phyloP scores from a whole-genome alignment of 2,797 vertebrate genomes.

The Xenopus petersii region DNA sequence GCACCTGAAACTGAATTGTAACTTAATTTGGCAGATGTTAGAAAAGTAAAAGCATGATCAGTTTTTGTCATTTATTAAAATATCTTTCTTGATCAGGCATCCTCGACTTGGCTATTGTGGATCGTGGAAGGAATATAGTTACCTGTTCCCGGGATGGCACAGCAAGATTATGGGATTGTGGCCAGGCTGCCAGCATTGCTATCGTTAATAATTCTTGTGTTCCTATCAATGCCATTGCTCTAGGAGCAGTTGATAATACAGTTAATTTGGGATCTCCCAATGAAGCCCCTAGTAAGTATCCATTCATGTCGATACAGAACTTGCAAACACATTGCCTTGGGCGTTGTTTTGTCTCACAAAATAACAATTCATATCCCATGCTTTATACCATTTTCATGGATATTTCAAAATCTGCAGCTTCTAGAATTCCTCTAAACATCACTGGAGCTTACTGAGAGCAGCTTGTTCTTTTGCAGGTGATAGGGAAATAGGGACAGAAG shows the following conservation, averaged over 20 bases:
- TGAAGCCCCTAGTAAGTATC: constrained; percentile 62
- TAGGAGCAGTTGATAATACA: constrained; percentile 58
- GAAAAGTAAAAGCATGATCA: no score
- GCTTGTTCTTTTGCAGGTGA: constrained; percentile 58
- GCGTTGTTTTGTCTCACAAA: no score
- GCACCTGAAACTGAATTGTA: no score
- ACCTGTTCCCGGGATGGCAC: constrained; percentile 71
- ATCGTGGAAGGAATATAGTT: constrained; percentile 68
- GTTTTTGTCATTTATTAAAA: neutral
- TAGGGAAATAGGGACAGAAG: constrained; percentile 70
- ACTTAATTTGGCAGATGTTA: no score
- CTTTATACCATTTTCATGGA: no score
- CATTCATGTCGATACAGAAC: neutral
- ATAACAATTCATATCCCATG: no score
- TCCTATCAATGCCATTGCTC: constrained; percentile 63
- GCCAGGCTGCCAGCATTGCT: constrained; percentile 63
- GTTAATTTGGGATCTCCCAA: constrained; percentile 64
- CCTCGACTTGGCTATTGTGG: constrained; percentile 69
- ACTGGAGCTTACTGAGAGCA: no score
- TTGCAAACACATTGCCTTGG: no score
- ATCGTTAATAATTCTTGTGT: constrained; percentile 60
- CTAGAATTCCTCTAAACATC: no score
- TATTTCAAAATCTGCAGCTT: no score
- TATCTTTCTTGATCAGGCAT: constrained; percentile 56
- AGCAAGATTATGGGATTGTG: constrained; percentile 72